Base-by-base conservation (phyloP, 2,113 vertebrate species). In the Aphyosemion australe region DNA sequence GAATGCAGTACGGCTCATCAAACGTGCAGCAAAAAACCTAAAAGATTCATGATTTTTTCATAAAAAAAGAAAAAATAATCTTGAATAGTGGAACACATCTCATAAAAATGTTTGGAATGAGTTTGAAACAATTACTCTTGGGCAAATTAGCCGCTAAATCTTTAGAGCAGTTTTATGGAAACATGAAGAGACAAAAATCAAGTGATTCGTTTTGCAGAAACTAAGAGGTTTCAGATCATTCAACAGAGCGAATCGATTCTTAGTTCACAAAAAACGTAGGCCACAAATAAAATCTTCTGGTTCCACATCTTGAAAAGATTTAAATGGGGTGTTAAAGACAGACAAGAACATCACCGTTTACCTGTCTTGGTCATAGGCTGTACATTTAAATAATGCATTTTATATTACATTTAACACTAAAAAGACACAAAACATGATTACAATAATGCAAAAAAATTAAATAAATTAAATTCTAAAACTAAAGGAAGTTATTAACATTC, bases 201-300 rank as follows among this genome's bases (percentile, higher is more conserved):
- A 60, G 46, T 31, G 5, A 31, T 47, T 12, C 16, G 12, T 26
- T 48, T 32, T 48, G 16, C 58, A 61, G 45, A 61, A 61, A 47
- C 11, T 1, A 15, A 48, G 45, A 34, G 16, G 3, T 13, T 16
- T 14, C 9, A 42, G 20, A 59, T 13, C 6, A 8, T 18, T 42
- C 0, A 19, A 15, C 41, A 59, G 7, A 31, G 9, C 14, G n/a
- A 46, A 60, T 60, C 6, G 8, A 47, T n/a, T 47, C 6, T 16
- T 34, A 4, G 26, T 54, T 10, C 34, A 16, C 2, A n/a, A 4
- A 7, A 34, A 14, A 34, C 14, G 3, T 32, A 7, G 3, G 32
- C 4, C 7, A 9, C 14, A 46, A 7, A n/a, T n/a, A 13, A 45
- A 15, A 15, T 45, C 14, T 16, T 9, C 16, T 8, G 15, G 1